These are phyloP conservation scores for Tholera decimalis DNA, from an alignment of 2,888 invertebrate genomes.

Conservation along the genomic window DNA sequence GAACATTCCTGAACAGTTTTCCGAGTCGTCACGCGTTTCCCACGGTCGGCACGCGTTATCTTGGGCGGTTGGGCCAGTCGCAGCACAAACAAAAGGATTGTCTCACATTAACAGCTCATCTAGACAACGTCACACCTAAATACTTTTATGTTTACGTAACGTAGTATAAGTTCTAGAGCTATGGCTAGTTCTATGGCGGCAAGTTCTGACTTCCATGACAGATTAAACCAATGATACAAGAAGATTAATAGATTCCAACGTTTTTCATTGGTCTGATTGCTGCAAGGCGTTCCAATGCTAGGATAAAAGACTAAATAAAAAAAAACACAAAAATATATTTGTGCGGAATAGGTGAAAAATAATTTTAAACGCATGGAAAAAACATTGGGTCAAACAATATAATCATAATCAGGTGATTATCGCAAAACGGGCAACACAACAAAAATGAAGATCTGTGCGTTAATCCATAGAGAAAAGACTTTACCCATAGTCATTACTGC, in stretches of 20 bases:
- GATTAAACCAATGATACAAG: no score
- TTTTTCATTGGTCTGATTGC: no score
- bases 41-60: slow-evolving; percentile 69
- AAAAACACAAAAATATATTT: neutral
- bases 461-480: neutral
- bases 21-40: slow-evolving; percentile 55
- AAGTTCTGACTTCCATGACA: neutral
- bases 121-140: slow-evolving; percentile 60
- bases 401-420: neutral
- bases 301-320: neutral
- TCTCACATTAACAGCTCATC: slow-evolving; percentile 62
- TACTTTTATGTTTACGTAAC: slow-evolving; percentile 59
- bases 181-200: no score
- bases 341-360: neutral
- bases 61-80: slow-evolving; percentile 54
- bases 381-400: neutral
- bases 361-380: neutral
- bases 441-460: slow-evolving; percentile 23
- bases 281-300: no score
- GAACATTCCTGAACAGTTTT: slow-evolving; percentile 50
- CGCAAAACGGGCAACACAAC: neutral
- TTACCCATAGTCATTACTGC: neutral
- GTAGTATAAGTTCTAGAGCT: neutral
- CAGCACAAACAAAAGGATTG: slow-evolving; percentile 71
- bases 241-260: no score